Base-by-base conservation (phyloP, 2,888 invertebrate species). In the Prosopocoilus inquinatus region DNA sequence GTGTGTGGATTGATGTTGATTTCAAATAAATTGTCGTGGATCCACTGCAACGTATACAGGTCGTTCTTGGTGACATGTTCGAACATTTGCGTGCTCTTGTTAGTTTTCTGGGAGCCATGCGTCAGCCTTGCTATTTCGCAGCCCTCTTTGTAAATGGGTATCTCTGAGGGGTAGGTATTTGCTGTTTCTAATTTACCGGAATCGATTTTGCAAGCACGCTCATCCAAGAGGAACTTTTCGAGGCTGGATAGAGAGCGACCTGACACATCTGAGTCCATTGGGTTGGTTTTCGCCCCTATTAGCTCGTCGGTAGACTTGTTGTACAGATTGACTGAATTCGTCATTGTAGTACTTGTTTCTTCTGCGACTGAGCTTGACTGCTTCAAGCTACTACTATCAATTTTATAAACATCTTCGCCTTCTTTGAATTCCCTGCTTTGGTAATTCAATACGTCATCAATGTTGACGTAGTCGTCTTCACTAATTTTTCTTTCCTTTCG, bases 21-120 rank as follows among this genome's bases (percentile, higher is more conserved):
- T 9, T 63, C 60, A 57, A 71, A 73, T 38, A 73, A 61, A 57
- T 72, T 64, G 16, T 64, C 69, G 49, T 71, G 63, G 28, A 72
- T 66, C 72, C 71, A 71, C 20, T 72, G 68, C 52, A 70, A 56
- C 48, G 70, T 70, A 35, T 67, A 67, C 34, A 73, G 58, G 51
- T 71, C 70, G 34, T 67, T 67, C 41, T 60, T 56, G 5, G 70
- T 69, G 32, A 71, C 62, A 41, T 71, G 65, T 45, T 72, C 70
- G 41, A 64, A 68, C 67, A 68, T 70, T 59, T 71, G 70, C 8
- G 67, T 68, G 9, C 57, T 55, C 36, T 54, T 56, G 41, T 53
- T 59, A 12, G 48, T 44, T n/a, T 51, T 56, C 38, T 51, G 16
- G 20, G 20, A 28, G 5, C 50, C 50, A 9, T 50, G 48, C n/a